These are phyloP conservation scores for Ispidina lecontei DNA, from an alignment of 2,797 vertebrate species.

Conservation along the genomic window DNA sequence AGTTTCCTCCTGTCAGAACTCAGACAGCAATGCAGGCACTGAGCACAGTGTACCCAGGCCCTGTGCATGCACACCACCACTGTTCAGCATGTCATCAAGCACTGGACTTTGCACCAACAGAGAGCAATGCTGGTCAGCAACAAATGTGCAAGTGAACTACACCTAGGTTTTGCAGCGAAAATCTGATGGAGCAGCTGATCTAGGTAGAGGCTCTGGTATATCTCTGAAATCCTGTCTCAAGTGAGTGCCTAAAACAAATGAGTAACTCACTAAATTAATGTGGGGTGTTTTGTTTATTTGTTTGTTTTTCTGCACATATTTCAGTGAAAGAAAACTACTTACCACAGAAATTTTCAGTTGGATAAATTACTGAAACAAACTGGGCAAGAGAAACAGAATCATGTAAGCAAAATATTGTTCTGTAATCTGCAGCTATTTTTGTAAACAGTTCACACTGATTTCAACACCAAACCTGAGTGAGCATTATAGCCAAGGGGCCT, in stretches of 20 bases:
- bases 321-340: not conserved
- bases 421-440: not conserved
- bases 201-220: not conserved
- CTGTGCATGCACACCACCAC: fast-evolving
- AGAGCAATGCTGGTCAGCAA: not conserved
- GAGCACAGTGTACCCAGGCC: fast-evolving
- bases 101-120: fast-evolving
- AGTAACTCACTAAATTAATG: not conserved
- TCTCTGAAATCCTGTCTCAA: not conserved
- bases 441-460: not conserved
- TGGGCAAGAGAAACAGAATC: not conserved
- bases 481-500: not conserved
- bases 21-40: not conserved
- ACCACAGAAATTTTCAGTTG: not conserved
- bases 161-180: not conserved
- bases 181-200: not conserved
- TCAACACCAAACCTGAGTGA: not conserved
- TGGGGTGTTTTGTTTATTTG: not conserved
- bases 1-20: not conserved
- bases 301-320: not conserved
- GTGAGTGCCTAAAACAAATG: not conserved
- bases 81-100: fast-evolving
- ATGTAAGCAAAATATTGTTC: not conserved
- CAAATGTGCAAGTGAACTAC: not conserved
- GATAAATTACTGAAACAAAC: not conserved